Evolutionary conservation across 2,113 vertebrate species (phyloP), one percentile per base, ranked within the genome.

Genomic region (Pithys albifrons): DNA sequence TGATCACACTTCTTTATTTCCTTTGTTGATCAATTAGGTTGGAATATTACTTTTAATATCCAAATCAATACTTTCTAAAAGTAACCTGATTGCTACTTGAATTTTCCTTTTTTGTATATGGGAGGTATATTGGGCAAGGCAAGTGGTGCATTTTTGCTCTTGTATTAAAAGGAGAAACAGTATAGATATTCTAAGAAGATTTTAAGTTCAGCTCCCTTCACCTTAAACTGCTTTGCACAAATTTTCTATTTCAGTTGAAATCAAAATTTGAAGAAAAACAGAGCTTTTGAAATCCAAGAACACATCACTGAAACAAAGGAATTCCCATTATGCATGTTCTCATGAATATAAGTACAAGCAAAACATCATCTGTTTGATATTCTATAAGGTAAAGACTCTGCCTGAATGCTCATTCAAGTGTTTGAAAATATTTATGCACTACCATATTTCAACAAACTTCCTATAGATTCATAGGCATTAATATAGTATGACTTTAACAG

Each of bases 51-150:
- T 67, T 87, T 57, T 59, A 43, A 39, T 61, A 48, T 35, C 16
- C 16, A 62, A 71, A 84, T 52, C 4, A n/a, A 8, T 67, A 20
- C 74, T 85, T 64, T 58, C 31, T 31, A 66, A 52, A 78, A 74
- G 52, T 45, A 74, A 45, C 5, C 22, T 12, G 6, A 22, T 46
- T 67, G 4, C 0, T 52, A 28, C 39, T 77, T 86, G 12, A 39
- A 43, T 88, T 80, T 88, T 62, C 15, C 15, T 80, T 0, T 73
- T 59, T 11, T 33, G 15, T 54, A 14, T 11, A 10, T 12, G 4
- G 14, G 27, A 28, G 45, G 3, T 75, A 23, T 12, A 0, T 0
- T 4, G 13, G 3, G 64, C 9, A 25, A n/a, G 9, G 2, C 17
- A 78, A 81, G 20, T 10, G 2, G 5, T 73, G 10, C 8, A 41